Evolutionary conservation across 2,113 vertebrate genomes (phyloP).

Genomic region (Nycticorax nycticorax): DNA sequence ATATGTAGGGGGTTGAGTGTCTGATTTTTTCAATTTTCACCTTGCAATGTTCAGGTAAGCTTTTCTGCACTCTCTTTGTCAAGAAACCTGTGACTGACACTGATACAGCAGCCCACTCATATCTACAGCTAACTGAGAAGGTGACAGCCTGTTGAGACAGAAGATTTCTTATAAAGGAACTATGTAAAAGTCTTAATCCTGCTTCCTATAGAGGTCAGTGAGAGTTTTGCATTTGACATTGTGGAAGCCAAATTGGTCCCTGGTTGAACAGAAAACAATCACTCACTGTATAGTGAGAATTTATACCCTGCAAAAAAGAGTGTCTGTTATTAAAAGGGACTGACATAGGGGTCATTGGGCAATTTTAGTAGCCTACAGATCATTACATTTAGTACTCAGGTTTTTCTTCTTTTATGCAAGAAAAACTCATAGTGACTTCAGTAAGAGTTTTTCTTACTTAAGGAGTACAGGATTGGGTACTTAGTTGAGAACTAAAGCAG

Average conservation of each 20-base stretch:
- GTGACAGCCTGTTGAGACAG: neutral
- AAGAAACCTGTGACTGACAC: neutral
- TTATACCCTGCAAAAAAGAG: neutral
- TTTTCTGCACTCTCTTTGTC: neutral
- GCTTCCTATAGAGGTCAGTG: neutral
- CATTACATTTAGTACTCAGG: neutral
- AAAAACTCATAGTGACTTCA: slow-evolving; percentile 43
- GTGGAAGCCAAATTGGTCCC: slow-evolving; percentile 9
- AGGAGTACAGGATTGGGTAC: slow-evolving; percentile 23
- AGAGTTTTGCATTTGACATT: slow-evolving; percentile 12
- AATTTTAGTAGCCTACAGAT: slow-evolving; percentile 40
- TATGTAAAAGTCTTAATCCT: slow-evolving; percentile 33
- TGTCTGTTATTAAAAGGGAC: neutral
- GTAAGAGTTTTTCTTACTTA: slow-evolving; percentile 42
- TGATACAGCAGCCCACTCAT: neutral
- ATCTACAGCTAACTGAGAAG: neutral
- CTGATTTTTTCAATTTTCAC: neutral
- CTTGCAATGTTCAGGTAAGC: neutral
- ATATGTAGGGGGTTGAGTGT: neutral
- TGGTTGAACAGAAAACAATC: slow-evolving; percentile 7
- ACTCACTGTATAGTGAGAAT: slow-evolving; percentile 15
- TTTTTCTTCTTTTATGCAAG: neutral
- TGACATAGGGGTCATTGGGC: neutral
- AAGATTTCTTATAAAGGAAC: neutral
- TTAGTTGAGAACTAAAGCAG: slow-evolving; percentile 50